Percentiles rank a stretch among this genome's conserved stretches.
These are phyloP conservation scores for Porites australiensis DNA, from an alignment of 64 coral and sea anemone species.

Conservation along the genomic window DNA sequence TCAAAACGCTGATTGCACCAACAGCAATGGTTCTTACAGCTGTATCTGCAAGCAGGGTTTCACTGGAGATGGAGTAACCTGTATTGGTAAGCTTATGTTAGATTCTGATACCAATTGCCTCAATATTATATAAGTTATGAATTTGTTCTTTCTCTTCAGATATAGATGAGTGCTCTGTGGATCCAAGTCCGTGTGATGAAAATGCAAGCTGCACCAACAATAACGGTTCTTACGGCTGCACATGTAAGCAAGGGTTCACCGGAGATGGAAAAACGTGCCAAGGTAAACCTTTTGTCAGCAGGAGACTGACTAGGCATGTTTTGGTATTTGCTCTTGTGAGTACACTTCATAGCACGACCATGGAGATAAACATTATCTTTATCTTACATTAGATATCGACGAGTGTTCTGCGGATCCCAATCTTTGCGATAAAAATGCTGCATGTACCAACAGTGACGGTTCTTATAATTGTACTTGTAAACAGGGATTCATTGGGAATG, in stretches of 20 bases:
- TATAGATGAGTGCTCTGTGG: constrained; percentile 70
- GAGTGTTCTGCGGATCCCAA: constrained; percentile 34
- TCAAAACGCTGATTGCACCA: constrained; percentile 27
- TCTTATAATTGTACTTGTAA: constrained; percentile 61
- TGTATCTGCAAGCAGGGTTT: constrained; percentile 38
- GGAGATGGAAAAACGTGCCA: constrained; percentile 56
- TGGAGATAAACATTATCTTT: not conserved
- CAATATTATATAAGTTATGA: too few relatives aligned
- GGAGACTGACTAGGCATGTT: too few relatives aligned
- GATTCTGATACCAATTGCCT: too few relatives aligned
- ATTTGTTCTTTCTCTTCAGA: constrained; percentile 27
- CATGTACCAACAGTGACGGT: constrained; percentile 46
- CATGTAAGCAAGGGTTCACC: constrained; percentile 49
- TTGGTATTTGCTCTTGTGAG: too few relatives aligned
- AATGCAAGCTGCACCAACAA: constrained; percentile 53
- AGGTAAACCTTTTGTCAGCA: constrained; percentile 14
- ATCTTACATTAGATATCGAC: not conserved
- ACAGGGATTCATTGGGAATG: constrained; percentile 51
- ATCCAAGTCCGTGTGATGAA: constrained; percentile 31
- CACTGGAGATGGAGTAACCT: constrained; percentile 10
- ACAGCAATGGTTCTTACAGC: constrained; percentile 29
- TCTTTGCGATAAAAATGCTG: constrained; percentile 29
- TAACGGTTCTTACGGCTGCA: constrained; percentile 34
- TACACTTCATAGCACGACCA: too few relatives aligned
- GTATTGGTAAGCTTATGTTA: constrained; percentile 28